phyloP scores from a whole-genome alignment of 2,113 vertebrate genomes.

The Grammatotria lemairii region DNA sequence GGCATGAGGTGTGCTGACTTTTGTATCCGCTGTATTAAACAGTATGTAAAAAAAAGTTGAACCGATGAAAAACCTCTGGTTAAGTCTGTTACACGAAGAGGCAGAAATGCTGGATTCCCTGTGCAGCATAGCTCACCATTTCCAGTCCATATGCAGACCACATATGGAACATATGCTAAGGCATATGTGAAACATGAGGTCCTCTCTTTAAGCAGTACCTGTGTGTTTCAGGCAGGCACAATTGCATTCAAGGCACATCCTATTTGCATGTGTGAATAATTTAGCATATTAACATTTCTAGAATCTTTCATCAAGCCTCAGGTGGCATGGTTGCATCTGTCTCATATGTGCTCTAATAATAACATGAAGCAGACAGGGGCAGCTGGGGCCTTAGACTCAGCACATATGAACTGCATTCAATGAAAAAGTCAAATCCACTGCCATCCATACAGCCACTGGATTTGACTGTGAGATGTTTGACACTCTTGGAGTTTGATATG shows the following conservation, averaged over 20 bases:
- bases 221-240: not conserved
- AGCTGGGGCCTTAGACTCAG: not conserved
- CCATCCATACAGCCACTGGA: not conserved
- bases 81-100: not conserved
- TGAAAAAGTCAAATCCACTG: not conserved
- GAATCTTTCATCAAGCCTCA: conserved; percentile 37
- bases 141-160: not conserved
- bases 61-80: not conserved
- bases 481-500: not conserved
- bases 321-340: conserved; percentile 23
- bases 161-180: not conserved
- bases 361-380: not conserved
- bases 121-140: not conserved
- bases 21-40: not conserved
- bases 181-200: not conserved
- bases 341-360: conserved; percentile 8
- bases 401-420: not conserved
- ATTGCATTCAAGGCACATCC: conserved; percentile 3
- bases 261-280: conserved; percentile 40
- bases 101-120: not conserved
- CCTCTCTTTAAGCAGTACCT: not conserved
- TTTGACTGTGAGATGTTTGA: not conserved
- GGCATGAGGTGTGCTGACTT: not conserved
- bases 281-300: conserved; percentile 24
- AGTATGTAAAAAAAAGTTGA: not conserved